A percentile compares a stretch with the other conserved stretches of the same genome.
phyloP scores from a whole-genome alignment of 1,140 invertebrate genomes.

The Achroia grisella region DNA sequence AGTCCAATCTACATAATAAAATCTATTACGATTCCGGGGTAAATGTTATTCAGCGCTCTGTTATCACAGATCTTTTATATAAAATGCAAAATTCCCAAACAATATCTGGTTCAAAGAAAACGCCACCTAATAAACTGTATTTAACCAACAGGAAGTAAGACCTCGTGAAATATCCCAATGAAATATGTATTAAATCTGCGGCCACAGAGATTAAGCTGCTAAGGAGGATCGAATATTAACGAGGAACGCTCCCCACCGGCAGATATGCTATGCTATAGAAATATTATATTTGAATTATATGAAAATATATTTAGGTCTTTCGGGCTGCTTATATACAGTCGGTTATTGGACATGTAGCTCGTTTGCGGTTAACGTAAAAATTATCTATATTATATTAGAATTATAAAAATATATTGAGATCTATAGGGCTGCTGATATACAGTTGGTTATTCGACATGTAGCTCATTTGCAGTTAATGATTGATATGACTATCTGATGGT shows the following conservation, averaged over 20 bases:
- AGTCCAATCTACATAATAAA: no score
- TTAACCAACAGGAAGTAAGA: slow-evolving; percentile 51
- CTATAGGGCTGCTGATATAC: no score
- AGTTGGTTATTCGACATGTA: no score
- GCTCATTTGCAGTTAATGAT: no score
- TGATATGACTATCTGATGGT: no score
- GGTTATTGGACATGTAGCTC: no score
- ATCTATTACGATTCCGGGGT: no score
- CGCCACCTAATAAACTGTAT: slow-evolving; percentile 49
- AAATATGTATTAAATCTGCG: slow-evolving; percentile 69
- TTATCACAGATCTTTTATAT: no score
- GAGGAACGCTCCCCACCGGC: slow-evolving; percentile 13
- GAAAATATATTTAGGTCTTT: not conserved
- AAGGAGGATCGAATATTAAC: slow-evolving; percentile 51
- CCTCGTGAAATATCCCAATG: slow-evolving; percentile 62
- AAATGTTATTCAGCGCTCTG: no score
- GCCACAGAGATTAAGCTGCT: slow-evolving; percentile 51
- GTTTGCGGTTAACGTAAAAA: no score
- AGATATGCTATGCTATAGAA: slow-evolving; percentile 7
- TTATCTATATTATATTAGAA: no score
- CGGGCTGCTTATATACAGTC: not conserved
- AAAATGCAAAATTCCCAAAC: not conserved
- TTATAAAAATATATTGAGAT: no score
- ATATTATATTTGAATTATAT: not conserved
- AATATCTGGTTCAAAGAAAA: slow-evolving; percentile 6